Evolutionary conservation across 2,797 vertebrate species (phyloP), one percentile per base, ranked within the genome.

Genomic region (Lates japonicus): DNA sequence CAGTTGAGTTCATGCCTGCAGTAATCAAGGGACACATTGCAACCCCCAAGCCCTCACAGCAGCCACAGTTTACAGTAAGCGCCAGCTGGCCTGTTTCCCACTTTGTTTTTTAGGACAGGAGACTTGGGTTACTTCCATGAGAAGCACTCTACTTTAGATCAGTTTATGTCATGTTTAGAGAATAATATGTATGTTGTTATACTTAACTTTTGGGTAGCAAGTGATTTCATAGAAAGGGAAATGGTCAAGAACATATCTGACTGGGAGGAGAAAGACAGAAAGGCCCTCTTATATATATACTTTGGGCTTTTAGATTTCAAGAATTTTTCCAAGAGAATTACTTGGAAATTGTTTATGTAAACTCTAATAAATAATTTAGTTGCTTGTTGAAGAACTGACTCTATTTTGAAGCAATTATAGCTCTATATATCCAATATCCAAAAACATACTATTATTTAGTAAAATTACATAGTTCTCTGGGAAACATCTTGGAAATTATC

Each of bases 1-100:
- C 91, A 95, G 95, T 96, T 92, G 92, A 94, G 93, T 95, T 95
- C 90, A 93, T 95, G 94, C 89, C 94, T 94, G 92, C 78, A 87
- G 85, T 82, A 83, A 90, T 89, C 60, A 71, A 72, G 42, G 77
- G 78, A 90, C 85, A 85, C 81, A 75, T 48, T 72, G 29, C 84
- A 85, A 61, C 91, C 93, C 94, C 78, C 84, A 59, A 84, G 87
- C 67, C 90, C 58, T 81, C 78, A 63, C 51, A 82, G 61, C 55
- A 20, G 64, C 54, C 70, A 76, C 76, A 82, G 78, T 74, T 46
- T 46, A 64, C 65, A 64, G 55, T 76, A 65, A 83, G 88, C 83
- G 80, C 71, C 91, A 94, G 92, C 80, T 95, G 93, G 74, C 84
- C 84, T 89, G 93, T 90, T 89, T 93, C 80, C n/a, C 44, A 84